Evolutionary conservation across 2,888 invertebrate species (phyloP), one percentile per base, ranked within the genome.

Genomic region (Sycophila texana): DNA sequence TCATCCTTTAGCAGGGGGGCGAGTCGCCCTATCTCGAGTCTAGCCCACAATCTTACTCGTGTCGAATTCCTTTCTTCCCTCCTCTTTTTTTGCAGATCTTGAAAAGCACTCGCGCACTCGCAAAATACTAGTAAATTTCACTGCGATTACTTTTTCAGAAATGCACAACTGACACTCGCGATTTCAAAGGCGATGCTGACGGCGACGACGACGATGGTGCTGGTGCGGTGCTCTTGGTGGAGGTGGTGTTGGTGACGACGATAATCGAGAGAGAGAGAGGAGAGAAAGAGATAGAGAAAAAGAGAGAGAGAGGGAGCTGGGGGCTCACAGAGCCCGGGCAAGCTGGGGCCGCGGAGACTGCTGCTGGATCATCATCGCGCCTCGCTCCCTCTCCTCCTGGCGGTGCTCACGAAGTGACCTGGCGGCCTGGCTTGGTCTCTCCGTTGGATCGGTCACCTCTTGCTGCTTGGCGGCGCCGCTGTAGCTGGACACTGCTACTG

Each of bases 1-100:
- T 94, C 95, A 95, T 95, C 91, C 92, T 92, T 87, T 85, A 82
- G 78, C 71, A 71, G 82, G 77, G 26, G 81, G 82, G 49, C 10
- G 65, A 51, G 51, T n/a, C 39, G 39, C 39, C 74, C 39, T 57
- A 47, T 65, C 30, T 55, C 53, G 53, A 26, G 49, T 39, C 22
- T 58, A 82, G 81, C 82, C 79, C 57, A 63, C 74, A 65, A 67
- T 58, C 20, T 30, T 20, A 30, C 57, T 57, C 47, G 13, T n/a
- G 18, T 47, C 20, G 18, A 39, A 39, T 60, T 26, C 39, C 67
- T 13, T n/a, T 65, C 26, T 30, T 51, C 26, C 10, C 66, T 22
- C 7, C 39, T 39, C 39, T 5, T 39, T 5, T 39, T 39, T 26
- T 26, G 26, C 26, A 39, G 7, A 39, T 39, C 39, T 39, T 39